Conservation (phyloP, 2,113 vertebrate species). For the Mormyrus lacerda region DNA sequence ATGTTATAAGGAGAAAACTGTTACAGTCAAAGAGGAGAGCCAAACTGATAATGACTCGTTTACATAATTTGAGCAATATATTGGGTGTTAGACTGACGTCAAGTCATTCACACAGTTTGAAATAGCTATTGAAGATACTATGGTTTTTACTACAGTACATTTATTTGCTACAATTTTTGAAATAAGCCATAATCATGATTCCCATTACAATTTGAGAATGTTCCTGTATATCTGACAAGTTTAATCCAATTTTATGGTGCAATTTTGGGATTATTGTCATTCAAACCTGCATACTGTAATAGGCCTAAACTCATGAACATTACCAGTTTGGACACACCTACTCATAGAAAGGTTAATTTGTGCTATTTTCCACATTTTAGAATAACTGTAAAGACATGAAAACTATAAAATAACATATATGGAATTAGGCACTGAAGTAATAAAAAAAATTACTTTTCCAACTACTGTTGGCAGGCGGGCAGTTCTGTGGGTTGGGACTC, state of each 20-base stretch:
- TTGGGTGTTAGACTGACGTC: background rate
- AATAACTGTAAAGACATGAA: background rate
- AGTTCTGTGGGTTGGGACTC: background rate
- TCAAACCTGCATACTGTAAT: background rate
- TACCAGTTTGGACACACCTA: background rate
- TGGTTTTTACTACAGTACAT: background rate
- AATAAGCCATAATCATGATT: background rate
- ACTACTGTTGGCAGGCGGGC: background rate
- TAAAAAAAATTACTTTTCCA: too few relatives aligned
- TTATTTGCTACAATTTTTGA: background rate
- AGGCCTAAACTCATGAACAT: background rate
- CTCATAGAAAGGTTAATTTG: background rate
- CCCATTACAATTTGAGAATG: background rate
- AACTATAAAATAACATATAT: background rate
- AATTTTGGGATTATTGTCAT: background rate
- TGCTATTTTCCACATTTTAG: background rate
- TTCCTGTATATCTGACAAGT: background rate
- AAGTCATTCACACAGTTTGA: background rate
- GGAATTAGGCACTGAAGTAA: too few relatives aligned
- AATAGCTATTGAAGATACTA: background rate
- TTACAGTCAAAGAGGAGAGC: background rate
- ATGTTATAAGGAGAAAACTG: background rate
- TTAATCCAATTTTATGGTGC: background rate
- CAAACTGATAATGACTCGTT: background rate
- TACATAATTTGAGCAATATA: background rate